phyloP scores from a whole-genome alignment of 2,113 vertebrate genomes.

The Pica pica region DNA sequence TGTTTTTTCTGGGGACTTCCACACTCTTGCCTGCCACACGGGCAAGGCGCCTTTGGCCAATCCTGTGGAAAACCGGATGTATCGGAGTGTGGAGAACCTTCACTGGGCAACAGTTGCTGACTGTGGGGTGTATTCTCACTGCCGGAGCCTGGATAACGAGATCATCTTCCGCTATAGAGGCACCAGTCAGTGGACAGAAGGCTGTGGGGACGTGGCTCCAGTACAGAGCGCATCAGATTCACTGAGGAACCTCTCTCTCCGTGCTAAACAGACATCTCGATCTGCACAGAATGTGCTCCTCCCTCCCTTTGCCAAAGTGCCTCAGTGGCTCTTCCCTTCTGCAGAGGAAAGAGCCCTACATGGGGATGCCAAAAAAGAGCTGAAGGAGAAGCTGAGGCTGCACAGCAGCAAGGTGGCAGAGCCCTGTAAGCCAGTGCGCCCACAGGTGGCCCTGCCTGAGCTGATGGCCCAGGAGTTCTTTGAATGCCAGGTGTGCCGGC shows the following conservation, averaged over 20 bases:
- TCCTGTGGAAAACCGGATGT: slow-evolving; percentile 70
- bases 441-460: slow-evolving; percentile 56
- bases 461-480: background rate
- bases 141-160: slow-evolving; percentile 78
- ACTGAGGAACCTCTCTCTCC: slow-evolving; percentile 65
- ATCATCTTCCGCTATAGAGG: slow-evolving; percentile 76
- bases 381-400: slow-evolving; percentile 83
- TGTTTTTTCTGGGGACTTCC: slow-evolving; percentile 39
- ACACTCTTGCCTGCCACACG: slow-evolving; percentile 1
- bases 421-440: slow-evolving; percentile 73
- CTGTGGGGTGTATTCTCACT: slow-evolving; percentile 63
- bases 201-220: slow-evolving; percentile 58
- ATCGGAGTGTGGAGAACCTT: slow-evolving; percentile 89
- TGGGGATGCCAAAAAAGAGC: slow-evolving; percentile 68
- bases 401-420: slow-evolving; percentile 78
- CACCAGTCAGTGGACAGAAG: slow-evolving; percentile 74
- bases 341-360: slow-evolving; percentile 72
- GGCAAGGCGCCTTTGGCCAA: slow-evolving; percentile 13
- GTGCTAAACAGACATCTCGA: slow-evolving; percentile 35
- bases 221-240: slow-evolving; percentile 49
- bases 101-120: slow-evolving; percentile 75
- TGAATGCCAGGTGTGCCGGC: slow-evolving; percentile 21
- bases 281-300: slow-evolving; percentile 67
- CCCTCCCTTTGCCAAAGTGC: slow-evolving; percentile 69
- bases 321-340: slow-evolving; percentile 76